phyloP scores from a whole-genome alignment of 2,888 invertebrate species.

The Dicyrtomina minuta region DNA sequence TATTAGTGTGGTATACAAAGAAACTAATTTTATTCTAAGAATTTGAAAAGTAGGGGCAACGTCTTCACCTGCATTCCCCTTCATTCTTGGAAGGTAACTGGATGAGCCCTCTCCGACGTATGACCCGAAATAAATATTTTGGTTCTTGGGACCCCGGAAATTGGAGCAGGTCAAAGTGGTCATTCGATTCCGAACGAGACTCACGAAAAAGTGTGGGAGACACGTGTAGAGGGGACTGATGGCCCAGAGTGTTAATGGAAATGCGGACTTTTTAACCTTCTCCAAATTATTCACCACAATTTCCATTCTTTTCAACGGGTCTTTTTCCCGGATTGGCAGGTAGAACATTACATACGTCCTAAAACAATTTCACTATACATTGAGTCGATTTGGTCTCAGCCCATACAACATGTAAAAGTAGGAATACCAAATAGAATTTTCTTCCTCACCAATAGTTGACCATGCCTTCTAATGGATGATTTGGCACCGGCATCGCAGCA shows the following conservation, averaged over 20 bases:
- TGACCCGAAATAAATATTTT: background rate
- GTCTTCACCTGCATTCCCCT: slow-evolving; percentile 1
- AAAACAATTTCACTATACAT: too few species aligned
- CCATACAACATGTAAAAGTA: too few species aligned
- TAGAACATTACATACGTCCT: background rate
- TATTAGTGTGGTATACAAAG: background rate
- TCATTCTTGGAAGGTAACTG: background rate
- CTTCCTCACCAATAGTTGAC: background rate
- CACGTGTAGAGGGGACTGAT: slow-evolving; percentile 24
- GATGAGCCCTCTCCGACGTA: background rate
- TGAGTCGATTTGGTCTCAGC: too few species aligned
- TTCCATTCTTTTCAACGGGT: background rate
- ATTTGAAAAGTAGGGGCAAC: too few species aligned
- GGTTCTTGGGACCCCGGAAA: background rate
- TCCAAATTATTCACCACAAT: slow-evolving; percentile 8
- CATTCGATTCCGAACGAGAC: background rate
- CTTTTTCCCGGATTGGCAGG: background rate
- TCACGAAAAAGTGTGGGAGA: background rate
- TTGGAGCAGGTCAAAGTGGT: slow-evolving; percentile 2
- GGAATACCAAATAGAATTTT: background rate
- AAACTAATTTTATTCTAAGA: too few species aligned
- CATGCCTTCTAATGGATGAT: slow-evolving; percentile 1
- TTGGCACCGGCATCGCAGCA: background rate
- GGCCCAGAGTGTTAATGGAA: slow-evolving; percentile 18
- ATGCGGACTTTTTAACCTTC: slow-evolving; percentile 5